phyloP scores from a whole-genome alignment of 2,888 invertebrate genomes.

The Temnothorax rugatulus region DNA sequence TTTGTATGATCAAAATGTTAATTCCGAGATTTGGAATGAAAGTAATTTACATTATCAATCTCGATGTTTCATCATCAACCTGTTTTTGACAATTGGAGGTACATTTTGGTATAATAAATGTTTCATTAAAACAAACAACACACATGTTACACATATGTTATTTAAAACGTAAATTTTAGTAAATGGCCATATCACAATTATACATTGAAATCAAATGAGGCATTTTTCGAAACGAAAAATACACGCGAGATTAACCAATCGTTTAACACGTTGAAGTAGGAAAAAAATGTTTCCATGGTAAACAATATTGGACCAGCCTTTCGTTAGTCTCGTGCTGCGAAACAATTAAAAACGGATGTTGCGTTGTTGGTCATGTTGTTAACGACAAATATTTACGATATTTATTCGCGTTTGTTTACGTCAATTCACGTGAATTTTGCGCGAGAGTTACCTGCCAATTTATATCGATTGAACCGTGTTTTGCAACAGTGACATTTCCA shows the following conservation, averaged over 20 bases:
- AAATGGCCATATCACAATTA: conserved; percentile 5
- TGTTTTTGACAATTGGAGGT: neutral
- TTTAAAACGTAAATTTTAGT: neutral
- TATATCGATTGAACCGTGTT: conserved; percentile 37
- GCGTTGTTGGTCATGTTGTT: neutral
- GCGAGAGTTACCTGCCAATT: conserved; percentile 48
- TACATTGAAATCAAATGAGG: neutral
- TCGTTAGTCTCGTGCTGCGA: conserved; percentile 19
- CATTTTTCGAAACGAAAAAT: neutral
- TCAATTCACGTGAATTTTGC: conserved; percentile 35
- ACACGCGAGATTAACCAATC: conserved; percentile 33
- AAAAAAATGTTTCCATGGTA: conserved; percentile 13
- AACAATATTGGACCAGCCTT: conserved; percentile 29
- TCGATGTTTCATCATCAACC: neutral
- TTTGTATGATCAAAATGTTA: conserved; percentile 1
- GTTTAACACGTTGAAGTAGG: conserved; percentile 29
- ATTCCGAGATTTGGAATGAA: neutral
- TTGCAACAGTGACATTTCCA: conserved; percentile 19
- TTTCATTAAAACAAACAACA: conserved; percentile 6
- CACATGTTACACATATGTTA: neutral
- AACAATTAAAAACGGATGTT: conserved; percentile 49
- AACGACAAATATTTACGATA: conserved; percentile 52
- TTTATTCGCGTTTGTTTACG: conserved; percentile 41
- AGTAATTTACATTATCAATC: neutral
- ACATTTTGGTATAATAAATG: neutral